Base-by-base conservation (phyloP, 2,113 vertebrate species). In the Gopherus flavomarginatus region DNA sequence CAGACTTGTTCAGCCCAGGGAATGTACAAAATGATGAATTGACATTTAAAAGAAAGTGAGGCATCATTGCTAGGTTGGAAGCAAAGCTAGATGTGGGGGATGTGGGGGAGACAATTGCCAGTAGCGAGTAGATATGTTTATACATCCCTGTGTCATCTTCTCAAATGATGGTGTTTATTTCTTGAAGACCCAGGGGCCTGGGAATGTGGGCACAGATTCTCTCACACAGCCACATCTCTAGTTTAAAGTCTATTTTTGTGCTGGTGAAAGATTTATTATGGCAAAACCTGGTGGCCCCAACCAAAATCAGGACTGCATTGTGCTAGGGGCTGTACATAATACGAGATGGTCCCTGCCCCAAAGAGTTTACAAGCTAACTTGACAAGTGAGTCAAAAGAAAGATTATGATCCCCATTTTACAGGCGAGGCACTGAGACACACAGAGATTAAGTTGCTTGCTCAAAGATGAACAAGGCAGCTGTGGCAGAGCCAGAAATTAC, bases 1-100 rank as follows among this genome's bases (percentile, higher is more conserved):
- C 1, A 65, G 7, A 92, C 75, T 54, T 53, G 24, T 24, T 0
- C 9, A 8, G 79, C 95, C 78, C 0, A 4, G 77, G 47, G 80
- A 62, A 85, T 85, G 77, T 27, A 26, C 27, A 91, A 88, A 92
- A 89, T 79, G 90, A 95, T 90, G 77, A 89, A 90, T 86, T 92
- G 93, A 86, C 91, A 8, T 79, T 79, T 35, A 57, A 44, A 85
- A 54, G 90, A 81, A 92, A 87, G 88, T 49, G 35, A n/a, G 84
- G 87, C 82, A 31, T 95, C 24, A 80, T 81, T 82, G 83, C 59
- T 38, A 29, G 49, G 57, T 8, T 83, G 75, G 52, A 89, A 78
- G 53, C 82, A 49, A 9, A 78, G 52, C 1, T 79, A 93, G 84
- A 62, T 24, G 38, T 35, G 14, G 8, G 19, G 47, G 17, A 75